These are phyloP conservation scores for Sphecodes monilicornis DNA, from an alignment of 2,888 invertebrate genomes.

Conservation along the genomic window DNA sequence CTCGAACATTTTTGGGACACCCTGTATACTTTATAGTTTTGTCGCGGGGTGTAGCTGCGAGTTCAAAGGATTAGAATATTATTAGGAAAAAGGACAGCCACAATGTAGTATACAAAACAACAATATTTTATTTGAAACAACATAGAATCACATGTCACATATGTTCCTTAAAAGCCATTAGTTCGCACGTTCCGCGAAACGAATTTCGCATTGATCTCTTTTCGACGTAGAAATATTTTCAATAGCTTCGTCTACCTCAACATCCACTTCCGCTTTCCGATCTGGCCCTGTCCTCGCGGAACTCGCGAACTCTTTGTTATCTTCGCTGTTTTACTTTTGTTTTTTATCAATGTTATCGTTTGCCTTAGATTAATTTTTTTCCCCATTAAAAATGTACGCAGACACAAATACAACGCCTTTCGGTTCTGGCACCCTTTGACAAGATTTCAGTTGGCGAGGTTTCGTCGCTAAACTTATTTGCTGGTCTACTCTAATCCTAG, in stretches of 20 bases:
- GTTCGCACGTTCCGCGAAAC: constrained; percentile 64
- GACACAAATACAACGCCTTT: constrained; percentile 55
- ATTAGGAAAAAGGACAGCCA: background rate
- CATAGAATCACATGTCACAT: constrained; percentile 77
- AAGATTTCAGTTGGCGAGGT: constrained; percentile 58
- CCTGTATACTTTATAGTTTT: no score
- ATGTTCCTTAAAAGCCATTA: constrained; percentile 68
- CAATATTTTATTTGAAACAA: constrained; percentile 81
- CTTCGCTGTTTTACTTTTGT: constrained; percentile 28
- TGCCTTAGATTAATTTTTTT: constrained; percentile 38
- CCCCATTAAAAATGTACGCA: constrained; percentile 58
- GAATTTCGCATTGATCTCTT: constrained; percentile 29
- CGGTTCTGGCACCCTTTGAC: constrained; percentile 27
- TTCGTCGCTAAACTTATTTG: constrained; percentile 50
- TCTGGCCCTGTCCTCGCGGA: constrained; percentile 37
- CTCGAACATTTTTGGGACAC: no score
- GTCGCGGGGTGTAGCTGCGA: background rate
- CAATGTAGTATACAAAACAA: constrained; percentile 76
- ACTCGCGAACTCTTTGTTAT: constrained; percentile 55
- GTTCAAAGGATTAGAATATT: background rate
- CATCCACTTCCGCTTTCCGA: background rate
- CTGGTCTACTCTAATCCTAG: constrained; percentile 59
- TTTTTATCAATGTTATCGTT: constrained; percentile 43
- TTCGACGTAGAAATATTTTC: constrained; percentile 38
- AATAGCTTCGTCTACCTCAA: constrained; percentile 9